These are phyloP conservation scores for Sebastes cheni DNA, from an alignment of 2,797 vertebrate genomes.

Conservation along the genomic window DNA sequence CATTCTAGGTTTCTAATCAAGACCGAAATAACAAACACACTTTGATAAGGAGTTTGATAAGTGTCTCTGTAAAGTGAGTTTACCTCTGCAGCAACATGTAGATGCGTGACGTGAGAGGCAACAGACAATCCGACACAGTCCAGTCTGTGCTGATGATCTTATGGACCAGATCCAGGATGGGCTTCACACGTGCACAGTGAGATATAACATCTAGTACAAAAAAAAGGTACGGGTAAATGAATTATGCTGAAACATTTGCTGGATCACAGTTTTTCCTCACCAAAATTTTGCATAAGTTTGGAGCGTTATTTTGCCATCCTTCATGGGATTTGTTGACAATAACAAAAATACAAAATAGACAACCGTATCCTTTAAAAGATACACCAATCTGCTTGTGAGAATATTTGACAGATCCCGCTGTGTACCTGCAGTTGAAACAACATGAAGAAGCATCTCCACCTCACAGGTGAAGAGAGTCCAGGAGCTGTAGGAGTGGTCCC, in stretches of 20 bases:
- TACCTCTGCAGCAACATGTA: conserved; percentile 98
- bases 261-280: no score
- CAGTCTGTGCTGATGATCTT: conserved; percentile 96
- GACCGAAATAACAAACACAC: neutral
- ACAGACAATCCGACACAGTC: conserved; percentile 93
- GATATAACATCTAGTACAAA: conserved; percentile 87
- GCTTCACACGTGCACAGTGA: conserved; percentile 94
- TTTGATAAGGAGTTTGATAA: fast-evolving
- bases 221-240: neutral
- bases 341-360: no score
- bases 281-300: no score
- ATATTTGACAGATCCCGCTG: neutral
- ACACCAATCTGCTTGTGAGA: neutral
- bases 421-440: conserved; percentile 96
- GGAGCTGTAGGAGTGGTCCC: conserved; percentile 95
- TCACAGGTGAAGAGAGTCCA: conserved; percentile 99
- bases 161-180: conserved; percentile 95
- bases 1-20: neutral
- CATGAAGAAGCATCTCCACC: conserved; percentile 98
- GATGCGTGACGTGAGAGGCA: conserved; percentile 97
- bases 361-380: neutral
- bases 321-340: no score
- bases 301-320: no score
- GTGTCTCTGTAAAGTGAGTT: neutral
- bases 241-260: neutral